phyloP scores from a whole-genome alignment of 2,113 vertebrate species.

The Todiramphus saurophagus region DNA sequence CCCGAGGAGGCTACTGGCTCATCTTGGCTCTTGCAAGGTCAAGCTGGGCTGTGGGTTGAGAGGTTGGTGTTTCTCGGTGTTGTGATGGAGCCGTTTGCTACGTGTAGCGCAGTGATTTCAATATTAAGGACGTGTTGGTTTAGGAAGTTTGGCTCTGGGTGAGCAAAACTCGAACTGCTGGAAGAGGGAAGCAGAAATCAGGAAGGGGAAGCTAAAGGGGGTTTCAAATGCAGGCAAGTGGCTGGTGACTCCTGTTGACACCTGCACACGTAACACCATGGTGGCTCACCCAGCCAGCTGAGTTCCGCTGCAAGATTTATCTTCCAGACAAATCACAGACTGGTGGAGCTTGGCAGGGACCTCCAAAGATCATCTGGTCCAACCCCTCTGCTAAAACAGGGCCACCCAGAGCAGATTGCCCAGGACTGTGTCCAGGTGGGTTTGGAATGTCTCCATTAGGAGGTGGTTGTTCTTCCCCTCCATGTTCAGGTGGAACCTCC shows the following conservation, averaged over 20 bases:
- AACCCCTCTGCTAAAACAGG: background rate
- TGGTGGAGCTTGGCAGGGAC: background rate
- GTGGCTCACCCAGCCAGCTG: background rate
- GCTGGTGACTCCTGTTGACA: background rate
- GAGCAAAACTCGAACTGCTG: background rate
- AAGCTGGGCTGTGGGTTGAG: background rate
- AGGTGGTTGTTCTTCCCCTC: background rate
- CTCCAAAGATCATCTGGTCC: background rate
- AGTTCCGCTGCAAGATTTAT: background rate
- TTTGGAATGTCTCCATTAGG: background rate
- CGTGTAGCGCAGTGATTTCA: no score
- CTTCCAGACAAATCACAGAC: background rate
- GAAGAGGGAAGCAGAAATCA: background rate
- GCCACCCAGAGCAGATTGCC: background rate
- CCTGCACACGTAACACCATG: background rate
- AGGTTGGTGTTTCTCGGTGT: background rate
- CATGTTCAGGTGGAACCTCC: background rate
- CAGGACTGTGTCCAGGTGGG: background rate
- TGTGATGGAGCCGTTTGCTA: no score
- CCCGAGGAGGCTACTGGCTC: background rate
- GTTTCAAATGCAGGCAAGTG: background rate
- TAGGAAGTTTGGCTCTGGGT: background rate
- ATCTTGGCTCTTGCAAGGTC: background rate
- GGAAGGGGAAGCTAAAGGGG: background rate
- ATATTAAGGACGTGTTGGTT: background rate